phyloP scores from a whole-genome alignment of 2,797 vertebrate genomes.

The Syngnathus rostellatus region DNA sequence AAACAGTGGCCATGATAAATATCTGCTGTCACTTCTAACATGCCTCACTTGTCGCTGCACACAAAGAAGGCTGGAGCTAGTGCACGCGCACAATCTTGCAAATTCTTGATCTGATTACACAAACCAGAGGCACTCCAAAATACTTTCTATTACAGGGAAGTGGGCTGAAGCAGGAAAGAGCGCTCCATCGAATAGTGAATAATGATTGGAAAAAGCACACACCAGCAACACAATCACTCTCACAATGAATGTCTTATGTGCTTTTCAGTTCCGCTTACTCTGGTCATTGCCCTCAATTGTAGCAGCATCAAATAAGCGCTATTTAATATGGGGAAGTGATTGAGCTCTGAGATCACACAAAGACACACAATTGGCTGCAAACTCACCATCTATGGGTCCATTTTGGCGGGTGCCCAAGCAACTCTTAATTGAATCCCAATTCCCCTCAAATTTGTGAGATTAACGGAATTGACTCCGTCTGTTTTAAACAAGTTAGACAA shows the following conservation, averaged over 20 bases:
- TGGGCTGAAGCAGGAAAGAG: constrained; percentile 20
- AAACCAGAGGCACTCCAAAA: constrained; percentile 59
- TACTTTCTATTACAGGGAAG: constrained; percentile 42
- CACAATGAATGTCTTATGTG: background rate
- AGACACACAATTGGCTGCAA: background rate
- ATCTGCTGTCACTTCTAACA: constrained; percentile 66
- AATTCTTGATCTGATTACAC: constrained; percentile 62
- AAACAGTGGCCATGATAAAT: constrained; percentile 69
- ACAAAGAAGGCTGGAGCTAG: constrained; percentile 36
- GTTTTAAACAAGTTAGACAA: too few species aligned
- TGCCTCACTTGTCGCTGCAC: constrained; percentile 60
- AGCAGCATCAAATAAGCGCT: background rate
- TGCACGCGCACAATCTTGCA: constrained; percentile 38
- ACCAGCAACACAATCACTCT: background rate
- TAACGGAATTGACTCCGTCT: too few species aligned
- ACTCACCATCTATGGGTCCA: background rate
- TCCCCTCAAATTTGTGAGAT: too few species aligned
- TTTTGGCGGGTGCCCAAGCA: too few species aligned
- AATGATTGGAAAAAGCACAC: constrained; percentile 29
- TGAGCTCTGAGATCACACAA: too few species aligned
- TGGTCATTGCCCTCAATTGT: background rate
- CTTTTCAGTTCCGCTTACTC: constrained; percentile 1
- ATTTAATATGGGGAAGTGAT: background rate
- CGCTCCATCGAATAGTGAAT: constrained; percentile 45
- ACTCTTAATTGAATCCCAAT: too few species aligned